Evolutionary conservation across 2,797 vertebrate species (phyloP).

Genomic region (Brachymystax lenok): DNA sequence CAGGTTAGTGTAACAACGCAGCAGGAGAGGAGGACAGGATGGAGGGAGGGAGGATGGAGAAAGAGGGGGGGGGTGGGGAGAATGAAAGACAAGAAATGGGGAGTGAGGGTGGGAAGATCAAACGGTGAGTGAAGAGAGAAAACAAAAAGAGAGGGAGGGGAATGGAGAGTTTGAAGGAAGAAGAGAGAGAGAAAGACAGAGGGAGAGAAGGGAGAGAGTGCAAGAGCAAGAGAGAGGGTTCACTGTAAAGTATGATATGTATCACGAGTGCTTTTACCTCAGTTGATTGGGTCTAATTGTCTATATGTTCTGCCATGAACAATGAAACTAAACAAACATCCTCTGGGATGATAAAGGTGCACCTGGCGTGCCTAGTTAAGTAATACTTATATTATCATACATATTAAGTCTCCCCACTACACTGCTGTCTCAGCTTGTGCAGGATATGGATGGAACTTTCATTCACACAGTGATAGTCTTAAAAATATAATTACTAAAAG

Average conservation of each 20-base stretch:
- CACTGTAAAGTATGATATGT: constrained; percentile 24
- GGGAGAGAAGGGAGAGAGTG: constrained; percentile 24
- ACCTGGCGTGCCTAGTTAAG: constrained; percentile 5
- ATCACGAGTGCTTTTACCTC: constrained; percentile 44
- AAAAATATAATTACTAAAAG: too few species aligned
- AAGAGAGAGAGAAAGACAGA: constrained; percentile 62
- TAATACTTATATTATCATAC: background rate
- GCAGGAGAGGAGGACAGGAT: background rate
- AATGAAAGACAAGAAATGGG: constrained; percentile 8
- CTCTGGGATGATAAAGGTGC: constrained; percentile 8
- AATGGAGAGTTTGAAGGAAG: constrained; percentile 53
- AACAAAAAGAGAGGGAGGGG: constrained; percentile 43
- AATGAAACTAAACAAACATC: constrained; percentile 34
- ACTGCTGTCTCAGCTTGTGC: background rate
- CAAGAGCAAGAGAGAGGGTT: background rate
- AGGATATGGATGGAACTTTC: too few species aligned
- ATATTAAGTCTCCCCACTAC: background rate
- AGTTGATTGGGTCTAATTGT: constrained; percentile 43
- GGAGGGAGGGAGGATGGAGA: constrained; percentile 34
- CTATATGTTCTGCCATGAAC: constrained; percentile 2
- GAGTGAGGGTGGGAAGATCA: constrained; percentile 5
- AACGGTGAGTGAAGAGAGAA: constrained; percentile 25
- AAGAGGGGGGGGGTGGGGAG: background rate
- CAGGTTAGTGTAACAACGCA: constrained; percentile 78
- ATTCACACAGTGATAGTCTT: too few species aligned